phyloP scores from a whole-genome alignment of 2,113 vertebrate species.

The Muntiacus muntjak region DNA sequence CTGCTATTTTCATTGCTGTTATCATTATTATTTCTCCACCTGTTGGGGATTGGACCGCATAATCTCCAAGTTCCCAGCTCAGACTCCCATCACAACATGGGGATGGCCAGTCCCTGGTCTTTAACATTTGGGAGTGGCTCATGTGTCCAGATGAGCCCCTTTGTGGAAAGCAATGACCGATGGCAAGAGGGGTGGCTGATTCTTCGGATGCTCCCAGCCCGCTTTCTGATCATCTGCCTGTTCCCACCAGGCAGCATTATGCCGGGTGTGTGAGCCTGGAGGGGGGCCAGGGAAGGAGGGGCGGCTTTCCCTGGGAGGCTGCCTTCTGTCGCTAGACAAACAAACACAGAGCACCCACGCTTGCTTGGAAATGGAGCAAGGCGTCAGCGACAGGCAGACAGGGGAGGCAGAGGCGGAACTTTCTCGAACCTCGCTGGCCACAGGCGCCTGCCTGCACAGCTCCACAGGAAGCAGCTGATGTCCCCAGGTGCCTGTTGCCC shows the following conservation, averaged over 20 bases:
- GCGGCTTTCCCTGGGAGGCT: conserved; percentile 43
- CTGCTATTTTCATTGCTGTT: background rate
- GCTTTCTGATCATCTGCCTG: conserved; percentile 38
- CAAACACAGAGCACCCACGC: conserved; percentile 60
- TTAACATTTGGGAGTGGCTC: background rate
- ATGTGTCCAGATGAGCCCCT: background rate
- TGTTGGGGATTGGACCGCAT: background rate
- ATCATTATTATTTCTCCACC: background rate
- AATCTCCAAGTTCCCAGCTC: background rate
- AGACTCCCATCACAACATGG: rapidly evolving
- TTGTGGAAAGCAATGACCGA: background rate
- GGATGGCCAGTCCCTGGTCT: rapidly evolving
- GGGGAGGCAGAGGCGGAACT: background rate
- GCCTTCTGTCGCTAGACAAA: conserved; percentile 76
- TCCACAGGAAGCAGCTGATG: background rate
- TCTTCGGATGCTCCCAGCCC: background rate
- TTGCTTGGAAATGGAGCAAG: conserved; percentile 54
- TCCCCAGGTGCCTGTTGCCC: background rate
- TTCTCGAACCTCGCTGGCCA: rapidly evolving
- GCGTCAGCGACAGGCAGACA: conserved; percentile 49
- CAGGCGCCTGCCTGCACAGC: rapidly evolving
- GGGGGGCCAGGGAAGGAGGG: background rate
- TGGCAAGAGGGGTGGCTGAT: background rate
- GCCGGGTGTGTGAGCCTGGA: background rate
- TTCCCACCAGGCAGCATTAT: conserved; percentile 45